A percentile compares a stretch with the other conserved stretches of the same genome.
phyloP scores from a whole-genome alignment of 2,888 invertebrate genomes.

The Trichopoda pennipes region DNA sequence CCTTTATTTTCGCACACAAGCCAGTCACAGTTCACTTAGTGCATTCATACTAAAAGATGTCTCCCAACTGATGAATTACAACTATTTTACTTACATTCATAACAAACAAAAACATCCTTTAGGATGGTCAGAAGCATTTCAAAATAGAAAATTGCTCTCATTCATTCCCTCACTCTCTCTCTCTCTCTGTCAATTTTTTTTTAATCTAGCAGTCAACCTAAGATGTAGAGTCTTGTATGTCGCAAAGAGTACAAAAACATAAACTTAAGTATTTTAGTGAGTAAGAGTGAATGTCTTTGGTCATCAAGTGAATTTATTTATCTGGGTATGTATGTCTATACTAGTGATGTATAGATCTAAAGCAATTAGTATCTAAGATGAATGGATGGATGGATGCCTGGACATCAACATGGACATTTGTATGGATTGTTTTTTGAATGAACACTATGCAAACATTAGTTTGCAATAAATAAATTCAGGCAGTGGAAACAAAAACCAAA shows the following conservation, averaged over 20 bases:
- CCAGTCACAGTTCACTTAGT: slow-evolving; percentile 38
- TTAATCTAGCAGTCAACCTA: slow-evolving; percentile 14
- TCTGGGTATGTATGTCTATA: slow-evolving; percentile 19
- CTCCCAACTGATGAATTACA: slow-evolving; percentile 32
- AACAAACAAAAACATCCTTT: slow-evolving; percentile 64
- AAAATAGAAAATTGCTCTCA: slow-evolving; percentile 49
- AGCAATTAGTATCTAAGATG: slow-evolving; percentile 68
- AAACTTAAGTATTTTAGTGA: not conserved
- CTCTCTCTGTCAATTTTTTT: slow-evolving; percentile 2
- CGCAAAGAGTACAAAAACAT: slow-evolving; percentile 23
- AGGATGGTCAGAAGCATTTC: slow-evolving; percentile 65
- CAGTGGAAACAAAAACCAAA: slow-evolving; percentile 17
- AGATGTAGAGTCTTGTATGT: slow-evolving; percentile 13
- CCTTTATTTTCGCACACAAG: slow-evolving; percentile 22
- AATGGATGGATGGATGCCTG: slow-evolving; percentile 57
- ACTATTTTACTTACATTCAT: slow-evolving; percentile 51
- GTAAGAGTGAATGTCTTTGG: slow-evolving; percentile 37
- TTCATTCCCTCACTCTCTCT: not conserved
- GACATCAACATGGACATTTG: slow-evolving; percentile 42
- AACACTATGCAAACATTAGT: slow-evolving; percentile 70
- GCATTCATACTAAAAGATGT: slow-evolving; percentile 48
- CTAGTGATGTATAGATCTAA: slow-evolving; percentile 57
- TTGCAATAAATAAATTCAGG: slow-evolving; percentile 68
- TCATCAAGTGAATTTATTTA: slow-evolving; percentile 18
- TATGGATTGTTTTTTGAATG: slow-evolving; percentile 44